phyloP scores from a whole-genome alignment of 1,140 invertebrate species.

The Rhagoletis zephyria region DNA sequence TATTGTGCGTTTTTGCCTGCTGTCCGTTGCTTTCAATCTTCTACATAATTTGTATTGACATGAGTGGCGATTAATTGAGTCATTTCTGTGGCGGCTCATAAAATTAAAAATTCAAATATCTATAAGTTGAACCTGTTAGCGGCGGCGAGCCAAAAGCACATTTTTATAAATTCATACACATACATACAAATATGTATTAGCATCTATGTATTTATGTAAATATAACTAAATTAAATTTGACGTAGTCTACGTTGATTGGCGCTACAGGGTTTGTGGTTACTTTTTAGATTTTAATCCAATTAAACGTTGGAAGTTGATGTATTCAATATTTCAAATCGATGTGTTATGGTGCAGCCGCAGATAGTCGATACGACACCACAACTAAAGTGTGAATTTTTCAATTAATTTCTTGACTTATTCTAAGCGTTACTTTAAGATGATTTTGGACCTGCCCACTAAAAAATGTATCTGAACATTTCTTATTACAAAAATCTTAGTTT shows the following conservation, averaged over 20 bases:
- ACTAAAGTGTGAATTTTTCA: too few species aligned
- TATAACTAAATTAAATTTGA: slow-evolving; percentile 24
- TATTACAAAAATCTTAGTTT: too few species aligned
- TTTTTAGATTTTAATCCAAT: slow-evolving; percentile 31
- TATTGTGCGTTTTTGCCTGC: too few species aligned
- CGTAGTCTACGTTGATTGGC: not conserved
- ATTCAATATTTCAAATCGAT: too few species aligned
- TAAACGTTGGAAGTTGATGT: not conserved
- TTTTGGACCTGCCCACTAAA: too few species aligned
- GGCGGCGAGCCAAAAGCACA: not conserved
- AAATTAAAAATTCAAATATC: slow-evolving; percentile 35
- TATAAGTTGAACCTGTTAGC: not conserved
- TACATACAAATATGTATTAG: not conserved
- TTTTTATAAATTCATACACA: not conserved
- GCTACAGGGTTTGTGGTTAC: not conserved
- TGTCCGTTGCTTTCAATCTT: slow-evolving; percentile 21
- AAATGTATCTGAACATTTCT: too few species aligned
- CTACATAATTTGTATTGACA: slow-evolving; percentile 47
- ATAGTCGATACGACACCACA: not conserved
- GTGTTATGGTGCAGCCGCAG: not conserved
- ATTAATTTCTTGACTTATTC: too few species aligned
- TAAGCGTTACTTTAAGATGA: too few species aligned
- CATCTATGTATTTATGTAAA: not conserved
- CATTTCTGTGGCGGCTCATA: slow-evolving; percentile 25
- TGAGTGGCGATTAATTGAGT: slow-evolving; percentile 37